These are phyloP conservation scores for Salvelinus sp. DNA, from an alignment of 2,113 vertebrate genomes.

Conservation along the genomic window DNA sequence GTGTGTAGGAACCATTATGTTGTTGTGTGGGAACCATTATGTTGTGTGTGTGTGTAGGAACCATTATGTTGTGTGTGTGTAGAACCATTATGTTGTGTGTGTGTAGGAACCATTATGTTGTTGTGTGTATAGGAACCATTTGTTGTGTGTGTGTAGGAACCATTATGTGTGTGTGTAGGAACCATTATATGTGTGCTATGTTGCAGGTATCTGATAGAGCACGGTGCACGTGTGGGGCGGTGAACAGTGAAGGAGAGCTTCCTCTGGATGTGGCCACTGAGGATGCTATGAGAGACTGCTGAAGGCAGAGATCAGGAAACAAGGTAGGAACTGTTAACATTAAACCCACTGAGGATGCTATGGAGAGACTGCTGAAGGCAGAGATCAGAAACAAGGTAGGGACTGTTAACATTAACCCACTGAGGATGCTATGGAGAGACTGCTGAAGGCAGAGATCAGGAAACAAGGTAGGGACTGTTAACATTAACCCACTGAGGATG, in stretches of 20 bases:
- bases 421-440: no score
- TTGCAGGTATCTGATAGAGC: conserved; percentile 77
- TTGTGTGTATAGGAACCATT: no score
- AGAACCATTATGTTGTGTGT: background rate
- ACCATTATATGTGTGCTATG: background rate
- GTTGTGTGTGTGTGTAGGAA: background rate
- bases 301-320: conserved; percentile 80
- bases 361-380: conserved; percentile 76
- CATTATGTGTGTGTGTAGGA: background rate
- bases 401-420: no score
- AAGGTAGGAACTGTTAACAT: no score
- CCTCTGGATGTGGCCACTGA: conserved; percentile 81
- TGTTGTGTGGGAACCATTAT: background rate
- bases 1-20: no score
- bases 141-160: no score
- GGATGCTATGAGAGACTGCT: conserved; percentile 77
- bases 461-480: no score
- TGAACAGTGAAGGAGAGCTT: conserved; percentile 82
- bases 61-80: conserved; percentile 3
- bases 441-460: no score
- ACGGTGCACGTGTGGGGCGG: conserved; percentile 73
- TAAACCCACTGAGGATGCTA: no score
- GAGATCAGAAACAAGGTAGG: conserved; percentile 77
- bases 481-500: no score
- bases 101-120: no score